A percentile compares a stretch with the other conserved stretches of the same genome.
Conservation (phyloP, 2,797 vertebrate species). For the Synanceia verrucosa region DNA sequence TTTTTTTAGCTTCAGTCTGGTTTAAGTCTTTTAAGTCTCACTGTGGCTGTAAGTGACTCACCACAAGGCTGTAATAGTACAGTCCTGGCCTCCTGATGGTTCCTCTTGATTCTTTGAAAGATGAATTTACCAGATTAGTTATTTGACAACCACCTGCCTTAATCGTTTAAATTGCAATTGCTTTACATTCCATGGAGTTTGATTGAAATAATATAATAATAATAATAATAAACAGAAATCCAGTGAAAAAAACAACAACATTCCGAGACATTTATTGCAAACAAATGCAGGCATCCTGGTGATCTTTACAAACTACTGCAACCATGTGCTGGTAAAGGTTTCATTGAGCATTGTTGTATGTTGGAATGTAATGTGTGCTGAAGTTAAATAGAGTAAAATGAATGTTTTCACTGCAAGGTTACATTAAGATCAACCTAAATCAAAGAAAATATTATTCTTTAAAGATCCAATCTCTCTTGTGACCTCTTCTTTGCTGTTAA, state of each 20-base stretch:
- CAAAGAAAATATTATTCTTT: background rate
- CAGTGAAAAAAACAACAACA: constrained; percentile 18
- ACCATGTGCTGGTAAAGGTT: constrained; percentile 36
- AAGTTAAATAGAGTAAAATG: constrained; percentile 30
- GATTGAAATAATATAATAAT: constrained; percentile 39
- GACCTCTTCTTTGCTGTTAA: constrained; percentile 28
- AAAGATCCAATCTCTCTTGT: background rate
- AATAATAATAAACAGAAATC: background rate
- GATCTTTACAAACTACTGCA: constrained; percentile 11
- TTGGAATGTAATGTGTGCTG: constrained; percentile 18
- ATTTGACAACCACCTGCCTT: too few species aligned
- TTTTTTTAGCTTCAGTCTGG: too few species aligned
- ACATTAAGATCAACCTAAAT: background rate
- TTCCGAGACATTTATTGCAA: constrained; percentile 16
- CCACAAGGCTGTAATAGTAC: background rate
- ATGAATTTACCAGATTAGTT: too few species aligned
- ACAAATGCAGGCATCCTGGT: constrained; percentile 4
- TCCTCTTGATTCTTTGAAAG: background rate
- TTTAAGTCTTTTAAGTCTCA: too few species aligned
- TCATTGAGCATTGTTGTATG: constrained; percentile 55
- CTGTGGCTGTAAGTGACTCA: background rate
- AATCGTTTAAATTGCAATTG: too few species aligned
- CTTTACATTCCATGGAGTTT: background rate
- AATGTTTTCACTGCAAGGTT: background rate
- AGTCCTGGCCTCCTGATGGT: background rate